phyloP scores from a whole-genome alignment of 2,113 vertebrate species.

The Oreochromis aureus region DNA sequence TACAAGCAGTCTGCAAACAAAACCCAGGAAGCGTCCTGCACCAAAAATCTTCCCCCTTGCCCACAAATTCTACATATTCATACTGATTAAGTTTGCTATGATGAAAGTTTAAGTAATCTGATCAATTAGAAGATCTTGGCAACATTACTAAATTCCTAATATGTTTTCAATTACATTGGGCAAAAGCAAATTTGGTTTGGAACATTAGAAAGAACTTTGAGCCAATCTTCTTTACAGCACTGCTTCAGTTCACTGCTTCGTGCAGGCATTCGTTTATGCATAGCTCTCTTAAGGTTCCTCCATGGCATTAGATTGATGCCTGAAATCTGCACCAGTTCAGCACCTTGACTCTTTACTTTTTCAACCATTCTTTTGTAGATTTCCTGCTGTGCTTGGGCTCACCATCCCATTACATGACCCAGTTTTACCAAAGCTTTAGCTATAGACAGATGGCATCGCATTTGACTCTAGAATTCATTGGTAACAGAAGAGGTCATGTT shows the following conservation, averaged over 20 bases:
- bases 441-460: background rate
- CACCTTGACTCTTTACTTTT: background rate
- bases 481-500: background rate
- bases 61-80: background rate
- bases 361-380: background rate
- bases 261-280: background rate
- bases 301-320: background rate
- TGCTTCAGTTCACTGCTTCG: background rate
- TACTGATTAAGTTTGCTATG: background rate
- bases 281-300: background rate
- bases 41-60: background rate
- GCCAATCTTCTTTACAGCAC: background rate
- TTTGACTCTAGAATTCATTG: background rate
- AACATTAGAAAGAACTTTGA: background rate
- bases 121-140: background rate
- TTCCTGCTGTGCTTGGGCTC: background rate
- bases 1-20: background rate
- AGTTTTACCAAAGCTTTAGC: background rate
- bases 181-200: background rate
- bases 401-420: no score
- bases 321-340: background rate
- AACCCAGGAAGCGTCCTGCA: background rate
- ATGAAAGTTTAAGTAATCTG: background rate
- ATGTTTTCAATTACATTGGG: background rate
- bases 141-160: background rate